Conservation (phyloP, 2,888 invertebrate genomes). For the Limnephilus rhombicus region DNA sequence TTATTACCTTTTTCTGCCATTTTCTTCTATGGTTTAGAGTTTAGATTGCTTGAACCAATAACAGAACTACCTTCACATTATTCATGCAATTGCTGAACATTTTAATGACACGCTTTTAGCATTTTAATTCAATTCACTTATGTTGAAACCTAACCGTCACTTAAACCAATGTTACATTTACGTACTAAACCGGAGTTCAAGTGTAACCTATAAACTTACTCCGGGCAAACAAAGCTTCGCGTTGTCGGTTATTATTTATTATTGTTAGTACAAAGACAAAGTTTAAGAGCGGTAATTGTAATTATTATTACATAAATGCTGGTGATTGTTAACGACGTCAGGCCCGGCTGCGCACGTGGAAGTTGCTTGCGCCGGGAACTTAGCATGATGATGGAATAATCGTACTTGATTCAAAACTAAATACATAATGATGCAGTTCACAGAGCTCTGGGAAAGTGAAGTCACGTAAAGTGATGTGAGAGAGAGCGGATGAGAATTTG, state of each 20-base stretch:
- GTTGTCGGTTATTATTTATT: background rate
- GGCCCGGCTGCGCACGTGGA: background rate
- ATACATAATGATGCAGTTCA: background rate
- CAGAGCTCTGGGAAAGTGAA: background rate
- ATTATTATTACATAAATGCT: conserved; percentile 8
- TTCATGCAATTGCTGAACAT: background rate
- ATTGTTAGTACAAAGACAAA: background rate
- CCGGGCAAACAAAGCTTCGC: background rate
- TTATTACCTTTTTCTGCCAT: no score
- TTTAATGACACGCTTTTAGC: background rate
- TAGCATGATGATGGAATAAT: background rate
- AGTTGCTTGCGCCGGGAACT: background rate
- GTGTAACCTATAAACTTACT: background rate
- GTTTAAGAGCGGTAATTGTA: background rate
- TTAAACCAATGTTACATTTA: background rate
- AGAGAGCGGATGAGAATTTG: background rate
- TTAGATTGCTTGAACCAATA: no score
- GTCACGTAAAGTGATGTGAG: background rate
- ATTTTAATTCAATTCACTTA: background rate
- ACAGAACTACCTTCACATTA: background rate
- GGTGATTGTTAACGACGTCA: conserved; percentile 15
- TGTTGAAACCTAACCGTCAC: background rate
- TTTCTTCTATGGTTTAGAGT: no score
- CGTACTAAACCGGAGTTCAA: background rate
- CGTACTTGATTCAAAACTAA: background rate